These are phyloP conservation scores for Gallinago solitaria DNA, from an alignment of 2,797 vertebrate species.

Conservation along the genomic window DNA sequence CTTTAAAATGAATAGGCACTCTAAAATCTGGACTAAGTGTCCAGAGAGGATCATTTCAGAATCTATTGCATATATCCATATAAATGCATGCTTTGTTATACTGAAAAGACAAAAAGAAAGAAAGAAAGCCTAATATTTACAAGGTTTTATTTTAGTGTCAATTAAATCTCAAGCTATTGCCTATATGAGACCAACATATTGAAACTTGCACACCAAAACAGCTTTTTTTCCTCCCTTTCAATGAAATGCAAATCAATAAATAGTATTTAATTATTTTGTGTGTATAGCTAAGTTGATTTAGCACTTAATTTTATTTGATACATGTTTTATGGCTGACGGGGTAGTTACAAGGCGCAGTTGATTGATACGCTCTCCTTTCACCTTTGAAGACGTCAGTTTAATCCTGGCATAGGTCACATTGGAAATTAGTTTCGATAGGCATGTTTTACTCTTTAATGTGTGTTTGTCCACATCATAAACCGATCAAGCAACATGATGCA, in stretches of 20 bases:
- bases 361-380: neutral
- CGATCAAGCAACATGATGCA: neutral
- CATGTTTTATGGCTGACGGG: neutral
- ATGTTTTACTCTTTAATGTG: neutral
- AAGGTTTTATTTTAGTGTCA: neutral
- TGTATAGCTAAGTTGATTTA: neutral
- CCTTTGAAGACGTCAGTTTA: constrained; percentile 3
- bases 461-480: constrained; percentile 7
- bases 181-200: neutral
- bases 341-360: neutral
- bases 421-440: neutral
- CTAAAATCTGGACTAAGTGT: neutral
- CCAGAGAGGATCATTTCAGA: neutral
- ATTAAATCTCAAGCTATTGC: neutral
- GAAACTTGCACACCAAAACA: neutral
- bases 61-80: neutral
- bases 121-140: neutral
- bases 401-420: neutral
- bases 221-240: neutral
- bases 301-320: neutral
- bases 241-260: neutral
- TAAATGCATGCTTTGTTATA: neutral
- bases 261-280: neutral
- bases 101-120: neutral
- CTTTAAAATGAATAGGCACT: neutral